phyloP scores from a whole-genome alignment of 2,888 invertebrate genomes.

The Pantelozetes paolii region DNA sequence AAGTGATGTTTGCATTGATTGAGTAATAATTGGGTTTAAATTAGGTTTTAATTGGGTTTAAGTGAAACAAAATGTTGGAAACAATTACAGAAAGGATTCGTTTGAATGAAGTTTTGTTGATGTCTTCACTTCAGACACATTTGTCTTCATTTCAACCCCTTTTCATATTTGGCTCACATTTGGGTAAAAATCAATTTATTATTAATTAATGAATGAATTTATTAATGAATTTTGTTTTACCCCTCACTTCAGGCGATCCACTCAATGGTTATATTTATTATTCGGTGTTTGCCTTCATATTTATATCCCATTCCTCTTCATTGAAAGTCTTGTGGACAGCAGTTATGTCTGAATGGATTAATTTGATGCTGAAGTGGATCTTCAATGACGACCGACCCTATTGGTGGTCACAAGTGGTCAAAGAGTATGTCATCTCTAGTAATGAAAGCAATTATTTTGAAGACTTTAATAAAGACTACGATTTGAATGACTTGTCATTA shows the following conservation, averaged over 20 bases:
- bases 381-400: slow-evolving; percentile 15
- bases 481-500: not conserved
- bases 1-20: too few species aligned
- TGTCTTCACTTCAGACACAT: slow-evolving; percentile 1
- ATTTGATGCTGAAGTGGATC: not conserved
- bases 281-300: not conserved
- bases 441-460: not conserved
- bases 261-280: slow-evolving; percentile 1
- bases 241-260: not conserved
- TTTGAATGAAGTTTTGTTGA: not conserved
- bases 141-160: not conserved
- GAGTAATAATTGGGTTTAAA: not conserved
- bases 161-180: slow-evolving; percentile 3
- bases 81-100: not conserved
- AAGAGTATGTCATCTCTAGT: not conserved
- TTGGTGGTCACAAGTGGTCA: slow-evolving; percentile 14
- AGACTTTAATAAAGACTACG: not conserved
- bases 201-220: not conserved
- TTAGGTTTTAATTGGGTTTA: not conserved
- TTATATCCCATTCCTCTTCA: slow-evolving; percentile 10
- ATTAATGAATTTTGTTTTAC: not conserved
- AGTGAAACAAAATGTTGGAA: not conserved
- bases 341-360: slow-evolving; percentile 16
- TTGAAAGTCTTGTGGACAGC: slow-evolving; percentile 7
- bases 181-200: not conserved